These are phyloP conservation scores for Bombus polaris DNA, from an alignment of 1,140 invertebrate genomes.

Conservation along the genomic window DNA sequence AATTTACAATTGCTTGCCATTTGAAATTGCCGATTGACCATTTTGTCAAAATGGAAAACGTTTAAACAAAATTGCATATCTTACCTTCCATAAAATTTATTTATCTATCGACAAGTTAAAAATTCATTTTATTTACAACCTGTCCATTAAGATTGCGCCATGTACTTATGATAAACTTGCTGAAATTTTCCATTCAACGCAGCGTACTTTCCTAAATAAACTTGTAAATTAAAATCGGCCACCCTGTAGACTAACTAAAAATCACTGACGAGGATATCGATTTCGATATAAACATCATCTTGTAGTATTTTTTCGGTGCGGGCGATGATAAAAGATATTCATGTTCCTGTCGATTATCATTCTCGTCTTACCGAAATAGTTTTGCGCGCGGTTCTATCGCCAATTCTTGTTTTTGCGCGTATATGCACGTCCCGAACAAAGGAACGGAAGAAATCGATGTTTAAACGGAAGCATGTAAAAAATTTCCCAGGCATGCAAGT, in stretches of 20 bases:
- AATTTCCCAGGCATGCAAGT: neutral
- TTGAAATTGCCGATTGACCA: no score
- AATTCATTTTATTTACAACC: neutral
- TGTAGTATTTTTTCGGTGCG: neutral
- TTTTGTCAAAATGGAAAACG: no score
- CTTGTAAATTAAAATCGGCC: neutral
- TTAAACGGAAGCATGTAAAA: neutral
- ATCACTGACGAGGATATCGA: neutral
- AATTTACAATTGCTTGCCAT: neutral
- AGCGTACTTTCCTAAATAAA: neutral
- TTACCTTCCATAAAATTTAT: neutral
- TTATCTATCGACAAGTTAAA: neutral
- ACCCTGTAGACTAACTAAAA: neutral
- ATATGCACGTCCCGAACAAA: neutral
- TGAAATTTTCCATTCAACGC: neutral
- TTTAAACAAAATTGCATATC: neutral
- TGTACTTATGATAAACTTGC: neutral
- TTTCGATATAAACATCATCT: neutral
- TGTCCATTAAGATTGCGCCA: neutral
- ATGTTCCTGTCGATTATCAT: slow-evolving; percentile 34
- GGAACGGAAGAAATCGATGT: neutral
- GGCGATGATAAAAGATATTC: neutral
- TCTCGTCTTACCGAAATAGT: neutral
- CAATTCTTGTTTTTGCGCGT: neutral
- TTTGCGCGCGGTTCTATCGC: neutral